Percentiles rank a stretch among this genome's conserved stretches.
phyloP scores from a whole-genome alignment of 2,888 invertebrate species.

The Spisula subtruncata region DNA sequence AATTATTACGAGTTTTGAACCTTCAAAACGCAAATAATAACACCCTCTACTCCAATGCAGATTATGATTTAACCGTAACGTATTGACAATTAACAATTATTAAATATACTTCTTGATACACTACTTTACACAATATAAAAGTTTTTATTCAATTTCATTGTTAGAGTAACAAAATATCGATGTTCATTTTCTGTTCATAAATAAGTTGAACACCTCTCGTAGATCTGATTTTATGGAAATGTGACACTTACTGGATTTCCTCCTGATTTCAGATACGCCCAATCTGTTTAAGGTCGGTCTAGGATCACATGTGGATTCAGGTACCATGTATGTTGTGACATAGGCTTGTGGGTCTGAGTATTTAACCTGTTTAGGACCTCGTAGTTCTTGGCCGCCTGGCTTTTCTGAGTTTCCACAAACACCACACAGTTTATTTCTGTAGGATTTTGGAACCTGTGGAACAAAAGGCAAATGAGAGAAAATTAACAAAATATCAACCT shows the following conservation, averaged over 20 bases:
- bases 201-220: too few species aligned
- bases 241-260: slow-evolving; percentile 48
- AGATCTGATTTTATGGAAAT: too few species aligned
- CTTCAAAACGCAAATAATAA: too few species aligned
- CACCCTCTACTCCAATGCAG: too few species aligned
- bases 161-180: too few species aligned
- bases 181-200: too few species aligned
- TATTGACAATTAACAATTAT: too few species aligned
- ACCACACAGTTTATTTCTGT: slow-evolving; percentile 72
- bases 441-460: slow-evolving; percentile 48
- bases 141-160: too few species aligned
- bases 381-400: slow-evolving; percentile 48
- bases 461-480: background rate
- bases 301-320: slow-evolving; percentile 67
- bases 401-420: slow-evolving; percentile 72
- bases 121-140: too few species aligned
- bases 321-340: slow-evolving; percentile 64
- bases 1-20: too few species aligned
- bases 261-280: slow-evolving; percentile 52
- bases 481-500: background rate
- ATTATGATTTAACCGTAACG: too few species aligned
- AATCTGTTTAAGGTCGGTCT: slow-evolving; percentile 45
- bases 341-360: slow-evolving; percentile 60
- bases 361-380: slow-evolving; percentile 55
- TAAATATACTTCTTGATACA: too few species aligned